Base-by-base conservation (phyloP, 2,888 invertebrate genomes). In the Drosophila rellima region DNA sequence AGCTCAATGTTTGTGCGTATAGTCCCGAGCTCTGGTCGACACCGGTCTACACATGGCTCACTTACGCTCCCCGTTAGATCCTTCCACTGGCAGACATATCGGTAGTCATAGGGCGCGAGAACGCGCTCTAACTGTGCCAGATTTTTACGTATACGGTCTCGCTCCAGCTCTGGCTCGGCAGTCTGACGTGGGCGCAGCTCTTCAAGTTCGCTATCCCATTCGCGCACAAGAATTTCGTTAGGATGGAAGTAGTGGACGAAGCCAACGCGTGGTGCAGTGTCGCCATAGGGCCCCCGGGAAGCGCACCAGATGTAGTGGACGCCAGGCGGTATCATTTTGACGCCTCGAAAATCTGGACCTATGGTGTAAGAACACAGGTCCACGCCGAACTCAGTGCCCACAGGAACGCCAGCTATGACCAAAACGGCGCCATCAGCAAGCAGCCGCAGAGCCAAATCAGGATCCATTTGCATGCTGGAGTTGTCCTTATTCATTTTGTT, bases 251-350 rank as follows among this genome's bases (percentile, higher is more conserved):
- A 94, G 91, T 98, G 96, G 90, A 97, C 95, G 90, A 98, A 98
- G 3, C 98, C 98, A 57, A 96, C 95, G 75, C 97, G 94, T 13
- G 96, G 96, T 2, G 95, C 95, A 6, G 94, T 93, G 83, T 96
- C 95, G 0, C 95, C 95, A 54, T 94, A 94, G 0, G 93, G 93
- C 75, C 94, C 95, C 13, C 70, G 84, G 0, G 90, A 90, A 2
- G 91, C 89, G 91, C 96, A 98, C 93, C 98, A 98, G 15, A 99
- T 94, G 90, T 96, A 98, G 92, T 99, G 99, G 57, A 98, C 93
- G 6, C 99, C 99, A 1, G 98, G 97, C 0, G 99, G 99, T 84
- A 99, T 99, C 98, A 99, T 98, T 94, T 99, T 99, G 29, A 99
- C 95, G 0, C 99, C 99, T 0, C 92, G 89, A 92, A 99, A 99